Evolutionary conservation across 1,140 invertebrate genomes (phyloP), one percentile per base, ranked within the genome.

Genomic region (Papilio polyxenes): DNA sequence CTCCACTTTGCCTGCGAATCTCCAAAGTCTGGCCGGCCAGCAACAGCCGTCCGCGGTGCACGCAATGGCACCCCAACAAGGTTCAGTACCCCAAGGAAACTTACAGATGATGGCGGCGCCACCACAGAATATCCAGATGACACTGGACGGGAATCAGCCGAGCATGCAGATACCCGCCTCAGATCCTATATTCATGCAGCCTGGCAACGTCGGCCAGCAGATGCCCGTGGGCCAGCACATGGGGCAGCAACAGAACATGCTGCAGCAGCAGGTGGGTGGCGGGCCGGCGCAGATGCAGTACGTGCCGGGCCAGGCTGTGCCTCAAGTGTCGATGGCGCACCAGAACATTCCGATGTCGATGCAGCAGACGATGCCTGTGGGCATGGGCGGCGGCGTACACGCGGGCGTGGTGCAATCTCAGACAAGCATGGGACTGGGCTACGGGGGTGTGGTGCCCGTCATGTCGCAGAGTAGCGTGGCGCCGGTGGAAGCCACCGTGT

Each of bases 81-180:
- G 95, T 82, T 96, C 92, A 85, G 95, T 96, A 88, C 93, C 95
- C 8, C 95, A 96, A 89, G 95, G 95, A 80, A 94, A 95, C 83
- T 95, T 96, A 82, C 95, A 96, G 81, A 94, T 96, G 89, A 95
- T 96, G 91, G 89, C 94, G 15, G 92, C 95, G 77, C 88, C 95
- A 75, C 93, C 92, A 81, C 95, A 93, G 87, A 96, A 95, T 89
- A 95, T 95, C 91, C 93, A 94, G 87, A 95, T 95, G 93, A 92
- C 94, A 86, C 91, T 95, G 87, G 94, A 95, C 88, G 91, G 89
- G 86, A 95, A 95, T 92, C 94, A 95, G 90, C 88, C 92, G 62
- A 94, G 91, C 84, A 94, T 95, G 93, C 94, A 95, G 90, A 95
- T 95, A 89, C 94, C 94, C 80, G 90, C 91, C 84, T 91, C 94